Evolutionary conservation across 1,140 invertebrate species (phyloP), one percentile per base, ranked within the genome.

Genomic region (Gonatopus flavifemur): DNA sequence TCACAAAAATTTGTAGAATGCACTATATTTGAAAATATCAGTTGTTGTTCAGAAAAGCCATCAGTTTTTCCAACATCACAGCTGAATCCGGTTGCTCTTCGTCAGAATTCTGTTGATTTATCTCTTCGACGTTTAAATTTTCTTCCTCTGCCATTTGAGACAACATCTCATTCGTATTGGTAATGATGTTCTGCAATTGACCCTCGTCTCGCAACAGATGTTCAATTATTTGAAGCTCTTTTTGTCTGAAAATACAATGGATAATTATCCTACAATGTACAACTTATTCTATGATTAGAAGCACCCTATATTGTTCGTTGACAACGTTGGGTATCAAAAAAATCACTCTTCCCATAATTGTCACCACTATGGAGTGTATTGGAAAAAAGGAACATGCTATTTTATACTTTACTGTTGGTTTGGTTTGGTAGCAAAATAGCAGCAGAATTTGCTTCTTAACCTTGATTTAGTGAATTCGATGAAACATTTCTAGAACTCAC

Each of bases 191-290:
- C n/a, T 36, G 44, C 3, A 72, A 41, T 2, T 45, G 40, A 32
- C 69, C 69, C n/a, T 68, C 40, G 5, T 58, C 41, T 30, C 62
- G 50, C 20, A 61, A 25, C 12, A 75, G 24, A 22, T 45, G 52
- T 31, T 70, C 63, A n/a, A 76, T 54, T 13, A 46, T 16, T 1
- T 55, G 22, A 10, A 75, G 28, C 50, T 76, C 69, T 16, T 45
- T 39, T 16, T 62, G 65, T 54, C 68, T 73, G 32, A 3, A 36
- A 41, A 55, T n/a, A 39, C 10, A 41, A 47, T 21, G 25, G 15
- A 41, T 10, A 40, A 37, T 38, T 7, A 13, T 8, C 32, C 28
- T 5, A 42, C 44, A 47, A 25, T 31, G 13, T n/a, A n/a, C n/a
- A n/a, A n/a, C n/a, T n/a, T n/a, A n/a, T n/a, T n/a, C n/a, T n/a